Conservation (phyloP, 2,113 vertebrate species). For the Tichodroma muraria region DNA sequence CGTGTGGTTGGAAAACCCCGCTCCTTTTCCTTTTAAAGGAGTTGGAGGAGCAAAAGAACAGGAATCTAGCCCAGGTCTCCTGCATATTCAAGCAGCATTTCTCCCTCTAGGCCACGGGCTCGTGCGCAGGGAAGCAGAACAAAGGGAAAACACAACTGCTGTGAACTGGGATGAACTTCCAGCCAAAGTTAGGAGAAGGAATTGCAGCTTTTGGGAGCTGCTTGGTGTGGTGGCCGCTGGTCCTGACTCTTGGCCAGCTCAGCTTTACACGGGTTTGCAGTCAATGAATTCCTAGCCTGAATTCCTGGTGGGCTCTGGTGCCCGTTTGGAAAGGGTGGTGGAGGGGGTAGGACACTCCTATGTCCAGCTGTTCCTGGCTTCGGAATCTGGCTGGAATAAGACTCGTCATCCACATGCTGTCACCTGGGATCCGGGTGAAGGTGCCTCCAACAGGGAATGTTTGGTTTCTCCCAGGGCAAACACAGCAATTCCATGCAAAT, state of each 20-base stretch:
- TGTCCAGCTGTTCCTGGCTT: not conserved
- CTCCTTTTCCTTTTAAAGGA: not conserved
- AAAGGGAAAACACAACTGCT: constrained; percentile 19
- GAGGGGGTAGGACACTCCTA: fast-evolving
- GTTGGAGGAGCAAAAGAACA: not conserved
- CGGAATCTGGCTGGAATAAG: not conserved
- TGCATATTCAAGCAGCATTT: not conserved
- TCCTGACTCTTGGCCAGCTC: not conserved
- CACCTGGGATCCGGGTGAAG: not conserved
- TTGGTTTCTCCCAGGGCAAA: not conserved
- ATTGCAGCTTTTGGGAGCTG: not conserved
- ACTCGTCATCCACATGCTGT: fast-evolving
- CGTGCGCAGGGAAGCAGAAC: not conserved
- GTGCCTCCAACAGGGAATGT: not conserved
- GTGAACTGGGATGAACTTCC: constrained; percentile 49
- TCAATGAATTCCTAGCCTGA: not conserved
- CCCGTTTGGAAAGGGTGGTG: not conserved
- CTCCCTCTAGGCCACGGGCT: constrained; percentile 7
- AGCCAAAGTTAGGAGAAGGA: not conserved
- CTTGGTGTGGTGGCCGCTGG: not conserved
- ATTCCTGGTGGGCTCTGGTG: not conserved
- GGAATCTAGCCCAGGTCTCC: constrained; percentile 22
- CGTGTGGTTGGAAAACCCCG: constrained; percentile 24
- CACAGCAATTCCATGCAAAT: not conserved
- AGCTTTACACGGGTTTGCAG: fast-evolving